Evolutionary conservation across 2,888 invertebrate genomes (phyloP).

Genomic region (Lingula anatina): DNA sequence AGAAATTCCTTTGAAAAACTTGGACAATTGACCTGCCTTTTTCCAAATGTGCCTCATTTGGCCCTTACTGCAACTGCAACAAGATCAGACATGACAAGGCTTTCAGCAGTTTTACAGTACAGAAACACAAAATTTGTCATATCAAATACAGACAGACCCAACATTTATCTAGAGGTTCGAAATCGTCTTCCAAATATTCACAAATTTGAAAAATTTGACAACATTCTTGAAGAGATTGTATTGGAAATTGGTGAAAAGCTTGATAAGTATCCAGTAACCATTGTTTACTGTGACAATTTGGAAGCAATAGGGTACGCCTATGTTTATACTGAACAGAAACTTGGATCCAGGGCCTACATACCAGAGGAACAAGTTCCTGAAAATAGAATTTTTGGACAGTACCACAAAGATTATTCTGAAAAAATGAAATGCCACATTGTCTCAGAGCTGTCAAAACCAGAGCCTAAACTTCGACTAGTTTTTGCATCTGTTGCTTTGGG

Average conservation of each 20-base stretch:
- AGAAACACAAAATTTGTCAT: no score
- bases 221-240: not conserved
- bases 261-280: slow-evolving; percentile 1
- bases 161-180: slow-evolving; percentile 1
- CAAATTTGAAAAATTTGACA: slow-evolving; percentile 4
- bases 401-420: slow-evolving; percentile 4
- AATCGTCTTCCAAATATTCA: slow-evolving; percentile 2
- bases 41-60: not conserved
- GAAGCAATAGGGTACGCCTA: not conserved
- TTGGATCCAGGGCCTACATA: not conserved
- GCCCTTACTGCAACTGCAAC: slow-evolving; percentile 3
- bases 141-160: not conserved
- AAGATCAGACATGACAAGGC: not conserved
- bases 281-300: slow-evolving; percentile 2
- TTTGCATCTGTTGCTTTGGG: slow-evolving; percentile 4
- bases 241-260: not conserved
- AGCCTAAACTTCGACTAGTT: not conserved
- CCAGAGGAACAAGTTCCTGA: not conserved
- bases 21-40: not conserved
- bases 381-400: slow-evolving; percentile 4
- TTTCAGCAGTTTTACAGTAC: not conserved
- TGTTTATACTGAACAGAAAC: not conserved
- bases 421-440: slow-evolving; percentile 3
- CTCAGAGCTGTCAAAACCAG: not conserved
- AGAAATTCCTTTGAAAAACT: not conserved